Percentiles rank a stretch among this genome's conserved stretches.
Evolutionary conservation across 2,888 invertebrate species (phyloP).

Genomic region (Dolichopus griseipennis): DNA sequence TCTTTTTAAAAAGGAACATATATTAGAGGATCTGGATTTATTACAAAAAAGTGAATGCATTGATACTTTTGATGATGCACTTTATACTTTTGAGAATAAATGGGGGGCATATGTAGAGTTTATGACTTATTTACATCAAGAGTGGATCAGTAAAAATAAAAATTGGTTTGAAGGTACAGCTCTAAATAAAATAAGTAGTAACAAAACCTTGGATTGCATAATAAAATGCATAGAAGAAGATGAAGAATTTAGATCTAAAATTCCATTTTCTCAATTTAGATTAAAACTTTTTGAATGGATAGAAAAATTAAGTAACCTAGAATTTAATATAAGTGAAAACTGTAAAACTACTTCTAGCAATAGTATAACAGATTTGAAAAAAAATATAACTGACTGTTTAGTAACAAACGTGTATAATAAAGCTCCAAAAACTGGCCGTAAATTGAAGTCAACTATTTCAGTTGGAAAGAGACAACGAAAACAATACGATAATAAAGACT

Average conservation of each 20-base stretch:
- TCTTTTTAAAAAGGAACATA: neutral
- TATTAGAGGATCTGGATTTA: neutral
- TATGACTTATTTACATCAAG: conserved; percentile 2
- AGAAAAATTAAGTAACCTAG: neutral
- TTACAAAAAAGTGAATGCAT: neutral
- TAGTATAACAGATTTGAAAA: neutral
- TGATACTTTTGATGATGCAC: neutral
- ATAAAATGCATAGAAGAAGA: neutral
- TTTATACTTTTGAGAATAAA: neutral
- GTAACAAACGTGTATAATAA: neutral
- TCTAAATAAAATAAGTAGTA: neutral
- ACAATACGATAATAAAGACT: neutral
- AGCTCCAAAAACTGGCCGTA: neutral
- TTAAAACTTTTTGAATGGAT: neutral
- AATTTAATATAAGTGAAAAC: neutral
- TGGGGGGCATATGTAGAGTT: conserved; percentile 1
- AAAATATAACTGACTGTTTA: neutral
- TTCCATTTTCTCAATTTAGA: neutral
- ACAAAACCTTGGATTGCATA: neutral
- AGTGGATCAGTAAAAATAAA: neutral
- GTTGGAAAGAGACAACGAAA: neutral
- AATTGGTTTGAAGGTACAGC: neutral
- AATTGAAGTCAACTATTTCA: neutral
- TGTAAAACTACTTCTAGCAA: neutral
- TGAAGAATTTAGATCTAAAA: neutral